phyloP scores from a whole-genome alignment of 2,113 vertebrate genomes.

The Herpetotheres cachinnans region DNA sequence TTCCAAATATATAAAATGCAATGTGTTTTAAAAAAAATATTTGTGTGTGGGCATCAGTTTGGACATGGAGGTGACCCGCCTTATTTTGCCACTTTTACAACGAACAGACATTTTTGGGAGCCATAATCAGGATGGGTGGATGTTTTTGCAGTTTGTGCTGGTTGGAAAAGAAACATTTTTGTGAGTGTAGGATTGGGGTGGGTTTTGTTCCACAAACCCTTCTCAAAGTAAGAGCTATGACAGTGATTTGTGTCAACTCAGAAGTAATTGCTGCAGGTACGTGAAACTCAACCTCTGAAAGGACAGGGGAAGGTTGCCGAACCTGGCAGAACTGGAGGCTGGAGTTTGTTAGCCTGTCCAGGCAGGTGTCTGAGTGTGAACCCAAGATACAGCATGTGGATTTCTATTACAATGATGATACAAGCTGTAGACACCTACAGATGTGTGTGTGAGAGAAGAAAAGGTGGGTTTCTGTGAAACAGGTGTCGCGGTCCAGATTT shows the following conservation, averaged over 20 bases:
- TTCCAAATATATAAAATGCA: neutral
- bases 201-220: neutral
- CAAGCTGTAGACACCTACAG: neutral
- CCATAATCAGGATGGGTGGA: neutral
- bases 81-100: neutral
- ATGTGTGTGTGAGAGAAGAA: neutral
- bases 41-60: rapidly evolving
- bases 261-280: neutral
- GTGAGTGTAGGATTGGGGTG: neutral
- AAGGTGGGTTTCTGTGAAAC: neutral
- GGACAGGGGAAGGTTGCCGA: neutral
- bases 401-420: neutral
- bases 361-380: neutral
- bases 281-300: neutral
- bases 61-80: neutral
- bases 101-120: neutral
- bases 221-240: neutral
- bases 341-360: neutral
- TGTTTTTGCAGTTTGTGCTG: neutral
- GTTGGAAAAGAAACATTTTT: neutral
- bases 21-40: neutral
- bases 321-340: neutral
- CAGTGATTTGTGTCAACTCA: neutral
- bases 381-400: neutral
- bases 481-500: neutral